Evolutionary conservation across 2,113 vertebrate genomes (phyloP).

Genomic region (Psettodes erumei): DNA sequence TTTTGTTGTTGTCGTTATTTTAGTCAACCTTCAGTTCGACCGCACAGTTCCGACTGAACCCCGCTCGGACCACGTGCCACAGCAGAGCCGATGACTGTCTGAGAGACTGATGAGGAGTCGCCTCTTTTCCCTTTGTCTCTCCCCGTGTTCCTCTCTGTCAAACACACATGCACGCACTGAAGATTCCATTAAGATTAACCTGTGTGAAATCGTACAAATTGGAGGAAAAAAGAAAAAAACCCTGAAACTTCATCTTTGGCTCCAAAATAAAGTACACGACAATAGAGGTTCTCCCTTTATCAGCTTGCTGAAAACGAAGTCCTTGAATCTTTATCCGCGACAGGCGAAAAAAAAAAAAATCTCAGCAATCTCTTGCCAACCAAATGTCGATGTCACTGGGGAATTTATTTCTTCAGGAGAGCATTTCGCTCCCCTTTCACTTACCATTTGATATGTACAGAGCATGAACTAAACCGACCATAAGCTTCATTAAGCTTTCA

Average conservation of each 20-base stretch:
- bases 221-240: no score
- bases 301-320: slow-evolving; percentile 34
- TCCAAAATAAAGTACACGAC: slow-evolving; percentile 56
- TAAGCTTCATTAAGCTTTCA: no score
- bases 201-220: slow-evolving; percentile 68
- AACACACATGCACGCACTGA: background rate
- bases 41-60: background rate
- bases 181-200: slow-evolving; percentile 79
- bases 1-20: no score
- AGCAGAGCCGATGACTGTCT: slow-evolving; percentile 43
- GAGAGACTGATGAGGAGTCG: slow-evolving; percentile 41
- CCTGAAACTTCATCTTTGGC: slow-evolving; percentile 63
- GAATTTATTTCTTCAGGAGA: background rate
- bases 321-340: slow-evolving; percentile 43
- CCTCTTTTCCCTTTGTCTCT: slow-evolving; percentile 48
- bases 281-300: slow-evolving; percentile 50
- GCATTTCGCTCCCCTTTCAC: no score
- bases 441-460: background rate
- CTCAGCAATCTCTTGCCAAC: slow-evolving; percentile 17
- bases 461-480: no score
- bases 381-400: background rate
- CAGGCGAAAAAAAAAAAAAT: background rate
- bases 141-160: slow-evolving; percentile 17
- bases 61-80: slow-evolving; percentile 10
- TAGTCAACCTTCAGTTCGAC: slow-evolving; percentile 13